A percentile compares a stretch with the other conserved stretches of the same genome.
Conservation (phyloP, 1,140 invertebrate genomes). For the Dreissena polymorpha region DNA sequence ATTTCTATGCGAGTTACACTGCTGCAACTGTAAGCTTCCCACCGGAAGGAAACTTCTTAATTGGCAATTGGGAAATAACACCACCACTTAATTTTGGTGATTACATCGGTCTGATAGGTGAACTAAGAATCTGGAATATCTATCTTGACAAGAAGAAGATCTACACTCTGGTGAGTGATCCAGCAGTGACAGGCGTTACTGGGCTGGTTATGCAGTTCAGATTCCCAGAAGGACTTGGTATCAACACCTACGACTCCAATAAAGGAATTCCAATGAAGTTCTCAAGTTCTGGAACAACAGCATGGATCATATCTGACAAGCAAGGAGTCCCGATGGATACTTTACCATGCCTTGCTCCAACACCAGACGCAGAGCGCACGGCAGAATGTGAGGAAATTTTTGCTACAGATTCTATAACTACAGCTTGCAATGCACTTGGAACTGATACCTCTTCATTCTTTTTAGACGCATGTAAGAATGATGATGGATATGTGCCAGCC, state of each 20-base stretch:
- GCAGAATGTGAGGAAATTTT: conserved; percentile 40
- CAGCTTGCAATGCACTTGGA: conserved; percentile 44
- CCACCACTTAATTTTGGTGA: conserved; percentile 28
- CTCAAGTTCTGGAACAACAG: conserved; percentile 12
- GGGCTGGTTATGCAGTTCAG: conserved; percentile 42
- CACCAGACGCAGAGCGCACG: neutral
- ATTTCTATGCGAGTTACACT: neutral
- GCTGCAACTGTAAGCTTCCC: conserved; percentile 22
- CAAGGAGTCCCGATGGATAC: conserved; percentile 5
- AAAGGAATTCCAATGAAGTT: conserved; percentile 36
- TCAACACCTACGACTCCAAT: conserved; percentile 36
- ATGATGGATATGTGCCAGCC: conserved; percentile 49
- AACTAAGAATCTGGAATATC: conserved; percentile 57
- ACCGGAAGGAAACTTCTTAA: conserved; percentile 34
- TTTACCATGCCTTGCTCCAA: neutral
- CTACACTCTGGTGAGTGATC: conserved; percentile 25
- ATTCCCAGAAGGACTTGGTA: conserved; percentile 51
- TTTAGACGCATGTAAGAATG: conserved; percentile 50
- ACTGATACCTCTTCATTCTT: conserved; percentile 45
- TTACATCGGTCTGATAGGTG: conserved; percentile 51
- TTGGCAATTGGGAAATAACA: conserved; percentile 36
- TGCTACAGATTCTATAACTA: conserved; percentile 22
- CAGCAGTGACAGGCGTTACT: conserved; percentile 20
- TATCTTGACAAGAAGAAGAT: conserved; percentile 30
- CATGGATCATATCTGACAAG: conserved; percentile 47